These are phyloP conservation scores for Lepidurus arcticus DNA, from an alignment of 1,140 invertebrate species.

Conservation along the genomic window DNA sequence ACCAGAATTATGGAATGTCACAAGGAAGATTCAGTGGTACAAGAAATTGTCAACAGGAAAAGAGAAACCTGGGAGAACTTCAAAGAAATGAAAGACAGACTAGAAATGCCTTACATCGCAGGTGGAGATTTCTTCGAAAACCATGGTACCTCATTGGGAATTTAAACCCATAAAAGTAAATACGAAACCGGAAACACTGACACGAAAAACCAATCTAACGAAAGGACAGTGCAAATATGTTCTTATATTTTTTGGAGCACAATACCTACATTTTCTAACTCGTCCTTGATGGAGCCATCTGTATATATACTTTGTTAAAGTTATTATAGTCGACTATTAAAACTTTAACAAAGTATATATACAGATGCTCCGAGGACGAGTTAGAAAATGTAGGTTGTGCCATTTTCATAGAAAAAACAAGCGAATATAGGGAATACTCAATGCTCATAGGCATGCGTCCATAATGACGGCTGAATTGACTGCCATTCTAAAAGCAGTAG, in stretches of 20 bases:
- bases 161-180: background rate
- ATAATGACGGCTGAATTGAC: background rate
- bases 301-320: too few relatives aligned
- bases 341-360: background rate
- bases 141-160: background rate
- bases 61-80: background rate
- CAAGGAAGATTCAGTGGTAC: background rate
- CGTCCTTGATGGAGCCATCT: too few relatives aligned
- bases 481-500: background rate
- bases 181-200: background rate
- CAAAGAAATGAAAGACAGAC: too few relatives aligned
- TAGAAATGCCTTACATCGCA: background rate
- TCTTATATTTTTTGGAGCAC: background rate
- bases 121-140: background rate
- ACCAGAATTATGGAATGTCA: background rate
- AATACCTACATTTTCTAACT: too few relatives aligned
- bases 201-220: background rate
- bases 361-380: background rate
- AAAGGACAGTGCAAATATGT: constrained; percentile 1
- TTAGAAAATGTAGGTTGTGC: background rate
- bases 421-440: background rate
- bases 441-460: background rate
- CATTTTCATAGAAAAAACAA: background rate
- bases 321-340: too few relatives aligned
- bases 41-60: background rate